Evolutionary conservation across 2,888 invertebrate species (phyloP), one percentile per base, ranked within the genome.

Genomic region (Elmis aenea): DNA sequence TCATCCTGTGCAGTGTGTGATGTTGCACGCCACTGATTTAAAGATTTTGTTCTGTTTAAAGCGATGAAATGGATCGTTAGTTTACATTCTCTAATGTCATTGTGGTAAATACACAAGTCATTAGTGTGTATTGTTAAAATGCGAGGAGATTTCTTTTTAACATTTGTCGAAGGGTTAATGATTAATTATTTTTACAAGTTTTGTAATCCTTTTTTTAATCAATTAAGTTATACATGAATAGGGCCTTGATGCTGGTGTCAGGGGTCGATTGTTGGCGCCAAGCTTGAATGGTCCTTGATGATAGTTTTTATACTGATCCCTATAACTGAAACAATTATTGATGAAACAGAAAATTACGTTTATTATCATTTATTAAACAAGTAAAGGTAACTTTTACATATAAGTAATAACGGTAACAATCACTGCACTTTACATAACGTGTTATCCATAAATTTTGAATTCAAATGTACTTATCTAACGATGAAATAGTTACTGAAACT

Each of bases 21-120:
- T n/a, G n/a, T n/a, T n/a, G 8, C 11, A 38, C 55, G 54, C 48
- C 54, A 14, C 48, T 55, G 54, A 28, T 23, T 50, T 43, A 42
- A 45, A 29, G 35, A 33, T 25, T 18, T 24, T 11, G 29, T 23
- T 32, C 26, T 42, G 42, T 46, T 50, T 57, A 55, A 55, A 57
- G 57, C 59, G 60, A 65, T 65, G 63, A 65, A 62, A 64, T 52
- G 64, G 61, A 62, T 65, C 65, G 62, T 65, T 65, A 64, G 63
- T 60, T 62, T 57, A 55, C 60, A 62, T 62, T 62, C 62, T 63
- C 55, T 57, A 58, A 52, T 52, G 53, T 58, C 61, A 61, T 59
- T 62, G 60, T 61, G 60, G 62, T 48, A 54, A 58, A n/a, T n/a
- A 50, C 58, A 61, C 60, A 61, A 61, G 54, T 62, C 63, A 64